phyloP scores from a whole-genome alignment of 2,888 invertebrate species.

The Tipula lateralis region DNA sequence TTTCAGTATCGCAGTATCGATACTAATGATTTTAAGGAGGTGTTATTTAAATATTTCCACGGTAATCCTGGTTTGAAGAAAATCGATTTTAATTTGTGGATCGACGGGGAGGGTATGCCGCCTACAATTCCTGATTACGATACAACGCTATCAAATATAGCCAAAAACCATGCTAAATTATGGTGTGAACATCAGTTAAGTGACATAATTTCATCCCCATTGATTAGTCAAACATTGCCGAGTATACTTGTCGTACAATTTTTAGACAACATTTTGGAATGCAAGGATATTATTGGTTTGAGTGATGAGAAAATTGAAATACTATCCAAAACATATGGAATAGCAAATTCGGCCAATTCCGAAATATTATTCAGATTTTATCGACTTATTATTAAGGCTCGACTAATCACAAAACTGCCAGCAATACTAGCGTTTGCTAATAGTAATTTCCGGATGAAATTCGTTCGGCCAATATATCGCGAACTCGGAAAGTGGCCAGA shows the following conservation, averaged over 20 bases:
- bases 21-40: conserved; percentile 72
- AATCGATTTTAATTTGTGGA: conserved; percentile 83
- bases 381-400: conserved; percentile 68
- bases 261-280: conserved; percentile 61
- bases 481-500: conserved; percentile 78
- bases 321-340: conserved; percentile 60
- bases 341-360: conserved; percentile 63
- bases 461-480: conserved; percentile 79
- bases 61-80: conserved; percentile 53
- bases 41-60: conserved; percentile 66
- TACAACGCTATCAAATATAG: conserved; percentile 58
- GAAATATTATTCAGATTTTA: conserved; percentile 79
- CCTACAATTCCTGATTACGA: conserved; percentile 75
- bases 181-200: conserved; percentile 54
- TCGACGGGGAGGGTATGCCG: conserved; percentile 81
- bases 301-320: conserved; percentile 53
- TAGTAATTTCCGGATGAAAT: conserved; percentile 86
- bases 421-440: conserved; percentile 73
- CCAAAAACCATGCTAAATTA: conserved; percentile 54
- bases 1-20: conserved; percentile 78
- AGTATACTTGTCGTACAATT: conserved; percentile 65
- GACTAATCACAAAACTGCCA: conserved; percentile 61
- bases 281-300: conserved; percentile 47
- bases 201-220: conserved; percentile 49
- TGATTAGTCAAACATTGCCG: conserved; percentile 55